A percentile compares a stretch with the other conserved stretches of the same genome.
Evolutionary conservation across 2,113 vertebrate genomes (phyloP).

Genomic region (Psittacus erithacus): DNA sequence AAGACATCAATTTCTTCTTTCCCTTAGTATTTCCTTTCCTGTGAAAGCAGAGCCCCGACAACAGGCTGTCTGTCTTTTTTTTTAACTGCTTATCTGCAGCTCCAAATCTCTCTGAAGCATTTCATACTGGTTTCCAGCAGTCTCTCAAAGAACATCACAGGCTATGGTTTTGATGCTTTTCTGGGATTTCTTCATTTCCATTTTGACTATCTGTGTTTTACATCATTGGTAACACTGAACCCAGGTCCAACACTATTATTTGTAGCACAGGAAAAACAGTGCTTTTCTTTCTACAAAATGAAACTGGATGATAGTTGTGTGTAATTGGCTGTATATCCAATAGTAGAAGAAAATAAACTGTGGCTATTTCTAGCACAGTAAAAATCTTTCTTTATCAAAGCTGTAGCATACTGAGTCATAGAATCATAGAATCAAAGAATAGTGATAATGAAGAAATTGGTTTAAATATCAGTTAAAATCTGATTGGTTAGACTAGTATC

Average conservation of each 20-base stretch:
- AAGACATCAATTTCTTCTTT: background rate
- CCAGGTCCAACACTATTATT: background rate
- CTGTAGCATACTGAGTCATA: background rate
- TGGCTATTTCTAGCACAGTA: background rate
- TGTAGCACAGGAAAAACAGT: background rate
- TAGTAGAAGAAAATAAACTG: background rate
- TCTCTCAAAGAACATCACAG: background rate
- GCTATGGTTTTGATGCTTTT: background rate
- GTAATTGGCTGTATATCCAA: background rate
- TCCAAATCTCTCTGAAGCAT: background rate
- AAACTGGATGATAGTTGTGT: background rate
- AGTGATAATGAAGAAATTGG: background rate
- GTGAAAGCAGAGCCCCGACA: background rate
- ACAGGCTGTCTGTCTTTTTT: background rate
- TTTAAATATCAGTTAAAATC: background rate
- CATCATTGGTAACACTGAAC: background rate
- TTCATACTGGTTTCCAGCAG: background rate
- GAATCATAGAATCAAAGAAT: background rate
- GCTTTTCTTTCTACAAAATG: background rate
- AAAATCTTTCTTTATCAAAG: background rate
- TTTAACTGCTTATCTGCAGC: background rate
- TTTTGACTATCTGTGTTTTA: background rate
- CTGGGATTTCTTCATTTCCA: background rate
- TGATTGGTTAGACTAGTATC: background rate
- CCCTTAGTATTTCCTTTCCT: background rate